phyloP scores from a whole-genome alignment of 2,888 invertebrate species.

The Erebia aethiops region DNA sequence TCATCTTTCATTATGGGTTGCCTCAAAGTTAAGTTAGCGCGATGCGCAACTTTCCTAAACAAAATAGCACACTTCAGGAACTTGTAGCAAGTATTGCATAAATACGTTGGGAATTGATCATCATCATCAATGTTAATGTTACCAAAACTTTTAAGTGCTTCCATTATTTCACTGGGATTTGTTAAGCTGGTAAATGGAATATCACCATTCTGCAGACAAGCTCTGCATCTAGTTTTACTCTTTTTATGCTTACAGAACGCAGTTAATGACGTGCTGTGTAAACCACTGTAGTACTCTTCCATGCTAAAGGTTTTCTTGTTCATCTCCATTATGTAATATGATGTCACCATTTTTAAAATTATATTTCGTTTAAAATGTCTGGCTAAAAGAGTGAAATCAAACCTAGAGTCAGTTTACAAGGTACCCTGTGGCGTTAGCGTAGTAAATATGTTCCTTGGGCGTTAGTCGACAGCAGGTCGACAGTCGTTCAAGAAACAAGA shows the following conservation, averaged over 20 bases:
- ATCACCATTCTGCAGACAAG: constrained; percentile 59
- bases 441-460: too few species aligned
- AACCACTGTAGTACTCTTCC: constrained; percentile 38
- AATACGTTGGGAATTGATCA: constrained; percentile 53
- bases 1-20: constrained; percentile 40
- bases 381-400: too few species aligned
- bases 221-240: constrained; percentile 50
- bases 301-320: constrained; percentile 34
- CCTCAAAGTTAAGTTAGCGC: constrained; percentile 54
- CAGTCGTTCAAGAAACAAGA: too few species aligned
- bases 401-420: too few species aligned
- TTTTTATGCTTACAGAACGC: constrained; percentile 12
- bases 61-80: constrained; percentile 58
- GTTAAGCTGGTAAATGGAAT: constrained; percentile 53
- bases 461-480: too few species aligned
- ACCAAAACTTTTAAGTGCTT: constrained; percentile 3
- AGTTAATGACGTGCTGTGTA: constrained; percentile 15
- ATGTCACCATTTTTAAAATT: constrained; percentile 44
- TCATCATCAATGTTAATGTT: constrained; percentile 20
- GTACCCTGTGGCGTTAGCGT: too few species aligned
- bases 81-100: constrained; percentile 60
- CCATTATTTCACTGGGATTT: constrained; percentile 21
- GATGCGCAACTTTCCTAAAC: constrained; percentile 60
- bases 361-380: too few species aligned
- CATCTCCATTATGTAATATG: constrained; percentile 47